A percentile compares a stretch with the other conserved stretches of the same genome.
phyloP scores from a whole-genome alignment of 2,113 vertebrate genomes.

The Stegastes partitus region DNA sequence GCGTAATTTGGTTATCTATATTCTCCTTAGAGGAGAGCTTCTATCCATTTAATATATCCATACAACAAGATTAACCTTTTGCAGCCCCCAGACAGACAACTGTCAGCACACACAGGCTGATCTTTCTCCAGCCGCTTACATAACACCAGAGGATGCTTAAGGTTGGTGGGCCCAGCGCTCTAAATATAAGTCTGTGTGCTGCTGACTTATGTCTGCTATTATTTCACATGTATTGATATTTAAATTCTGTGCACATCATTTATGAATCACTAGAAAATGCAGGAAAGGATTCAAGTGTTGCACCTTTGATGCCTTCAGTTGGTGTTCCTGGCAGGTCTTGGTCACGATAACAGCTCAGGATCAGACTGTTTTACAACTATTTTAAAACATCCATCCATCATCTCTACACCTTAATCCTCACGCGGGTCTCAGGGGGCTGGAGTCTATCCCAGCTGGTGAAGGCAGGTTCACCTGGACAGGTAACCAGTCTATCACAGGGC shows the following conservation, averaged over 20 bases:
- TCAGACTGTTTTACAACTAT: too few relatives aligned
- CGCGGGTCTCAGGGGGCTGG: too few relatives aligned
- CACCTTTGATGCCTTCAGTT: neutral
- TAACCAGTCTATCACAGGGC: too few relatives aligned
- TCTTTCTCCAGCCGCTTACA: constrained; percentile 1
- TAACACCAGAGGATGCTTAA: neutral
- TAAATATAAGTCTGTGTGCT: neutral
- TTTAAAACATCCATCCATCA: too few relatives aligned
- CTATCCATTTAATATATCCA: constrained; percentile 55
- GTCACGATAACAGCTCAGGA: neutral
- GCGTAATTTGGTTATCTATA: constrained; percentile 50
- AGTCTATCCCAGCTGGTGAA: too few relatives aligned
- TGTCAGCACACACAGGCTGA: constrained; percentile 38
- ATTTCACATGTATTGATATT: neutral
- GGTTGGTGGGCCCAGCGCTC: neutral
- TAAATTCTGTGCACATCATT: too few relatives aligned
- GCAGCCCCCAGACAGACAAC: constrained; percentile 52
- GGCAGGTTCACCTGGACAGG: too few relatives aligned
- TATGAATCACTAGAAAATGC: too few relatives aligned
- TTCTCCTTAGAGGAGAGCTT: constrained; percentile 42
- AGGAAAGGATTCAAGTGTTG: too few relatives aligned
- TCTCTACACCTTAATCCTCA: too few relatives aligned
- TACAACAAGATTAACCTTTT: constrained; percentile 68
- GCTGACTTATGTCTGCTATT: neutral
- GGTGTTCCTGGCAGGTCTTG: neutral